These are phyloP conservation scores for Vesta saturnalis DNA, from an alignment of 2,888 invertebrate genomes.

Conservation along the genomic window DNA sequence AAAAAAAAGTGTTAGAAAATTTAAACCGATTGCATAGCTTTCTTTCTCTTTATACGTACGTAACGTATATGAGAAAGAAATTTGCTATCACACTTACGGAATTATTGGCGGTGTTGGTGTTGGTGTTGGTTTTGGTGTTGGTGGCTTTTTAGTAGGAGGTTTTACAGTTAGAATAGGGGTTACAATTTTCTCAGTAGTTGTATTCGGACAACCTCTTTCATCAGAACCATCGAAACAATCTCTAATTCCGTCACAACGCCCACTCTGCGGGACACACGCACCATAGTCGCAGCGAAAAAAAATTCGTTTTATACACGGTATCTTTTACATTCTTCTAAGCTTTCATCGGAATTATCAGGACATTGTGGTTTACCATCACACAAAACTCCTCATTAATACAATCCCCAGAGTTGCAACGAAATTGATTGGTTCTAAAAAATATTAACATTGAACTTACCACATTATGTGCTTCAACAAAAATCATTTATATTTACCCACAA, in stretches of 20 bases:
- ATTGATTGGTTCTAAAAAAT: constrained; percentile 14
- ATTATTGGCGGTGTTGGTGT: background rate
- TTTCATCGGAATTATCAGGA: constrained; percentile 62
- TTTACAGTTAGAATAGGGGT: background rate
- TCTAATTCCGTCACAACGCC: constrained; percentile 64
- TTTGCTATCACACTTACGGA: background rate
- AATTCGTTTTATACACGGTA: constrained; percentile 44
- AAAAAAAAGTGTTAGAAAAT: no score
- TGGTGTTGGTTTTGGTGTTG: background rate
- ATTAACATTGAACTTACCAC: background rate
- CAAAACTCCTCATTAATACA: constrained; percentile 57
- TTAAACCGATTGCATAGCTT: no score
- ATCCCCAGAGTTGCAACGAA: constrained; percentile 53
- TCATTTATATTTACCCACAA: constrained; percentile 38
- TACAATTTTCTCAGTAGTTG: background rate
- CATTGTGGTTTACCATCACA: constrained; percentile 63
- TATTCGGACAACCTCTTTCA: constrained; percentile 51
- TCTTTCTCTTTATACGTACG: background rate
- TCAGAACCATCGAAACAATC: constrained; percentile 66
- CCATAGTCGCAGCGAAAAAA: constrained; percentile 53
- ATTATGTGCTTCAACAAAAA: background rate
- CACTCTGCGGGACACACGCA: constrained; percentile 58
- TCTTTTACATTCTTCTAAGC: constrained; percentile 36
- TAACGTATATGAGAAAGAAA: background rate
- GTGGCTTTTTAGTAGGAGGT: background rate